Evolutionary conservation across 1,140 invertebrate species (phyloP).

Genomic region (Tenebrio molitor): DNA sequence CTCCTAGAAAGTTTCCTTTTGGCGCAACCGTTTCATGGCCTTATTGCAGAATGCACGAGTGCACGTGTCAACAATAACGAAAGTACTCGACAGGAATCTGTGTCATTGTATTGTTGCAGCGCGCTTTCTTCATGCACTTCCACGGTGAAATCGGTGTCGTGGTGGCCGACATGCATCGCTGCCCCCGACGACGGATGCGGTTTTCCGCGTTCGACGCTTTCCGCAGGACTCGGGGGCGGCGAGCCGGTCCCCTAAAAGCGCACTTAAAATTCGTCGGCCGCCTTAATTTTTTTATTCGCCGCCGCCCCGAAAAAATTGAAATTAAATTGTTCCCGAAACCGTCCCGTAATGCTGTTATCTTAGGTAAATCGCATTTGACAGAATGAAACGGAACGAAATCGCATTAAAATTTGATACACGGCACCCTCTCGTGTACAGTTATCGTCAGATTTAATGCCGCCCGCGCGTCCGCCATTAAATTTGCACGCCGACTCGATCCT

Average conservation of each 20-base stretch:
- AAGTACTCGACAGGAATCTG: slow-evolving; percentile 15
- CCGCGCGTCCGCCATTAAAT: not conserved
- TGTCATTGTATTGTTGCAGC: slow-evolving; percentile 42
- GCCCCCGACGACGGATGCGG: not conserved
- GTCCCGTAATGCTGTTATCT: too few species aligned
- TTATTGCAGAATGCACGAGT: slow-evolving; percentile 39
- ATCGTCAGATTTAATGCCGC: not conserved
- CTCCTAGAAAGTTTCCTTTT: not conserved
- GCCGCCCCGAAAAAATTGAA: too few species aligned
- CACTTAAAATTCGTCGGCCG: too few species aligned
- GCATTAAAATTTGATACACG: slow-evolving; percentile 3
- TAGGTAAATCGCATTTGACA: not conserved
- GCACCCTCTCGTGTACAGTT: not conserved
- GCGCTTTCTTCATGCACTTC: slow-evolving; percentile 40
- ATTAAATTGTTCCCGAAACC: too few species aligned
- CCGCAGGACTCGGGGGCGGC: too few species aligned
- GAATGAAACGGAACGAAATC: slow-evolving; percentile 4
- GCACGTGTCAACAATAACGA: slow-evolving; percentile 33
- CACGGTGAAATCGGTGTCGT: not conserved
- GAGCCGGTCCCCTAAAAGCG: too few species aligned
- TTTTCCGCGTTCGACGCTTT: too few species aligned
- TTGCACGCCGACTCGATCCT: not conserved
- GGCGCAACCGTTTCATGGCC: slow-evolving; percentile 28
- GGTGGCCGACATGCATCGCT: not conserved
- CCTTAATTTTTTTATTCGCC: too few species aligned